phyloP scores from a whole-genome alignment of 2,113 vertebrate genomes.

The Euleptes europaea region DNA sequence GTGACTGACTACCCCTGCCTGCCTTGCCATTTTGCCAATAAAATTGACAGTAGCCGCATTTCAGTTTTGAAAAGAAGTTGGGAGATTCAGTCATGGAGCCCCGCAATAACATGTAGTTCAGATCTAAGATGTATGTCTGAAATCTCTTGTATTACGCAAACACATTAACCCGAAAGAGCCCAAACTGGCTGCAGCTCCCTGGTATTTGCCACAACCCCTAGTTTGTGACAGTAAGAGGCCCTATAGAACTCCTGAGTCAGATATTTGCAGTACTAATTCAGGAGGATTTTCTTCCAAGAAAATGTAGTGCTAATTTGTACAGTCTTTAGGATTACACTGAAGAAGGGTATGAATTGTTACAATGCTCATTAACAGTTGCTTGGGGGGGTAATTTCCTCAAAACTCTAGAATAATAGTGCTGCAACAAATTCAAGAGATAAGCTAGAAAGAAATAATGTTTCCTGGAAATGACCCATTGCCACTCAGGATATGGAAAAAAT shows the following conservation, averaged over 20 bases:
- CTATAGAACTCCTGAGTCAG: background rate
- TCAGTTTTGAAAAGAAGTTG: too few species aligned
- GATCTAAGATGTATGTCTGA: too few species aligned
- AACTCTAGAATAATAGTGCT: fast-evolving
- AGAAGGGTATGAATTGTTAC: background rate
- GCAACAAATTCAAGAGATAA: slow-evolving; percentile 1
- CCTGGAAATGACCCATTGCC: slow-evolving; percentile 44
- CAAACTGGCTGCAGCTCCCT: background rate
- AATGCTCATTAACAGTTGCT: slow-evolving; percentile 6
- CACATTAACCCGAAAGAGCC: too few species aligned
- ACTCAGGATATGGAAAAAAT: slow-evolving; percentile 50
- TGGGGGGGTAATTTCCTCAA: slow-evolving; percentile 16
- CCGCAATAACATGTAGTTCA: too few species aligned
- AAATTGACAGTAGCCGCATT: too few species aligned
- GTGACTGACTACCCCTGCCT: too few species aligned
- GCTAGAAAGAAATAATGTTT: slow-evolving; percentile 38
- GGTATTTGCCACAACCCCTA: background rate
- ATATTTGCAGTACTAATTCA: background rate
- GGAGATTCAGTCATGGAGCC: too few species aligned
- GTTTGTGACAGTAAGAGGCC: background rate
- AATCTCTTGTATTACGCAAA: too few species aligned
- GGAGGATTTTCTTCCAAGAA: background rate
- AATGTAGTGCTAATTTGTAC: background rate
- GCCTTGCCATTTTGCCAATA: too few species aligned
- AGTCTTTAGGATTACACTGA: background rate